Base-by-base conservation (phyloP, 2,888 invertebrate species). In the Lasioglossum pauxillum region DNA sequence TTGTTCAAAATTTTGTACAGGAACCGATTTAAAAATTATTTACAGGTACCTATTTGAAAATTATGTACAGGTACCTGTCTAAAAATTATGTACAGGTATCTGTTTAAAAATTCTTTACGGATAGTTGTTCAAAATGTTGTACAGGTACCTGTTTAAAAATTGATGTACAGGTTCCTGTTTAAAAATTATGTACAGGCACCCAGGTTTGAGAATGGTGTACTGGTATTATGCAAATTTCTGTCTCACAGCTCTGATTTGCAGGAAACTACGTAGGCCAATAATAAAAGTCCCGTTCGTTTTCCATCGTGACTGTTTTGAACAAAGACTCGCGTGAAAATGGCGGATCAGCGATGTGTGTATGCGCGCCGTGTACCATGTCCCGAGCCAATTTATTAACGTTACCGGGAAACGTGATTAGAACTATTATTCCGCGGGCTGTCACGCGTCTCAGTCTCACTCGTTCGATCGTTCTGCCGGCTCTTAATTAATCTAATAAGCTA, bases 401-500 rank as follows among this genome's bases (percentile, higher is more conserved):
- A 60, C 78, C 78, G 78, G 78, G 72, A 83, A 75, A 78, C 75
- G 75, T 72, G 69, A 84, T 83, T 78, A 84, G 71, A 83, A 53
- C 35, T 71, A 72, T 73, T 35, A 67, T 78, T 75, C 75, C 75
- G 49, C 64, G 84, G 53, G 53, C 71, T 84, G 84, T 84, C 84
- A 75, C 75, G 84, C 83, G 75, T 72, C 72, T 72, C 69, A 71
- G 35, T 16, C 53, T 12, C 82, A 35, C 16, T 69, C 31, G 46
- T 46, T 69, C 77, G 41, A 64, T 74, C 64, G 64, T 83, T 78
- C 72, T 49, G 44, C 12, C 60, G 83, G 53, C 41, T 75, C 64
- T 44, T 84, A 84, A 84, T 84, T 84, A 84, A 84, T 72, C 78
- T 84, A 84, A 84, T 78, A 84, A 84, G 84, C 84, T 84, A 53